These are phyloP conservation scores for Corythaixoides concolor DNA, from an alignment of 2,113 vertebrate genomes.

Conservation along the genomic window DNA sequence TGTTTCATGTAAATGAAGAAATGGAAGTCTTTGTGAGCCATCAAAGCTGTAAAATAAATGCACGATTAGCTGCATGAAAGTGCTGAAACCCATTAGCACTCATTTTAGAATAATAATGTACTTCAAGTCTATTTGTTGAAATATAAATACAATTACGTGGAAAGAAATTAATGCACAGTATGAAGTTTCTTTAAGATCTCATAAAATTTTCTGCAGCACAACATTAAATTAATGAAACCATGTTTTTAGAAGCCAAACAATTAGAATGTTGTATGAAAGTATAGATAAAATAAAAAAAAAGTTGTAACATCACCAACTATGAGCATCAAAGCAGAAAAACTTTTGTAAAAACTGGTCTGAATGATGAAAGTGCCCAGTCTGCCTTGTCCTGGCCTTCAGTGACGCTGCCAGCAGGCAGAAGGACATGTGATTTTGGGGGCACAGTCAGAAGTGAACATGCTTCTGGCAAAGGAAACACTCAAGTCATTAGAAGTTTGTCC, in stretches of 20 bases:
- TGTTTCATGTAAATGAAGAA: constrained; percentile 46
- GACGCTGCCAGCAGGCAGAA: not conserved
- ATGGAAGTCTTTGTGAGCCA: constrained; percentile 13
- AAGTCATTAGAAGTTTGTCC: not conserved
- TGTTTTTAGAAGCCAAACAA: not conserved
- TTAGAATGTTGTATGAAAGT: not conserved
- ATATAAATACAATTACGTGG: constrained; percentile 64
- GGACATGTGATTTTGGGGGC: not conserved
- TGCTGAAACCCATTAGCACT: constrained; percentile 56
- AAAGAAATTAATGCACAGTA: constrained; percentile 45
- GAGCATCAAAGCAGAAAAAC: not conserved
- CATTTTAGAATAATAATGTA: constrained; percentile 57
- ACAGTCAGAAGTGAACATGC: not conserved
- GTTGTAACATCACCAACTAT: fast-evolving
- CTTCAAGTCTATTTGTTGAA: constrained; percentile 55
- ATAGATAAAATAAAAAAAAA: not conserved
- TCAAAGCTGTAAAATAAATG: constrained; percentile 51
- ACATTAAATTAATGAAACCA: not conserved
- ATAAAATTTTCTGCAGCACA: not conserved
- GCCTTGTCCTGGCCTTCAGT: not conserved
- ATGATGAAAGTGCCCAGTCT: not conserved
- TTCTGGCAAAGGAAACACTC: not conserved
- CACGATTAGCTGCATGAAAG: constrained; percentile 36
- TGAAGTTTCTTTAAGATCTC: constrained; percentile 21
- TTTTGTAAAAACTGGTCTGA: not conserved